Percentiles rank a stretch among this genome's conserved stretches.
These are phyloP conservation scores for Ceratothoa steindachneri DNA, from an alignment of 2,888 invertebrate species.

Conservation along the genomic window DNA sequence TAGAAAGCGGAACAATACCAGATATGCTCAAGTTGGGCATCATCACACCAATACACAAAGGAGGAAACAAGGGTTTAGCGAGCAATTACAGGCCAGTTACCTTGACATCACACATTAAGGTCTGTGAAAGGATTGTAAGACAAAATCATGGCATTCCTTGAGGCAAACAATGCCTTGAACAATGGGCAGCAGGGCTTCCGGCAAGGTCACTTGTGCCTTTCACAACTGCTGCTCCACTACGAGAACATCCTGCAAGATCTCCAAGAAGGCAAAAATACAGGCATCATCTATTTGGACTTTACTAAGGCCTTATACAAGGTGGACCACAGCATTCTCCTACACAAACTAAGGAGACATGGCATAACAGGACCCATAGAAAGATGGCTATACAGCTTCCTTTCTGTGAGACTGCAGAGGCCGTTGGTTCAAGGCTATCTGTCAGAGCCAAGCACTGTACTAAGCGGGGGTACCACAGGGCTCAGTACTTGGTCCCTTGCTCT, in stretches of 20 bases:
- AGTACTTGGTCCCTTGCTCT: background rate
- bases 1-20: background rate
- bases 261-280: background rate
- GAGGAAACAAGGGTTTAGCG: background rate
- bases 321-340: background rate
- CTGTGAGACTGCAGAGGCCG: background rate
- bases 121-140: background rate
- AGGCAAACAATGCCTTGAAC: background rate
- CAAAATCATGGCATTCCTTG: background rate
- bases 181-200: background rate
- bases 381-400: background rate
- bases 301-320: background rate
- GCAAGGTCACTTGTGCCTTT: background rate
- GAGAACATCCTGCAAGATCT: background rate
- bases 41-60: constrained; percentile 5
- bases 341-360: background rate
- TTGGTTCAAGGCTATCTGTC: background rate
- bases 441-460: background rate
- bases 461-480: background rate
- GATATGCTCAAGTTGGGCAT: background rate
- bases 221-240: background rate
- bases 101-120: background rate
- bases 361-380: background rate
- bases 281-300: background rate
- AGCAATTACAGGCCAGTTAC: background rate